Evolutionary conservation across 1,140 invertebrate genomes (phyloP).

Genomic region (Sarcophaga peregrina): DNA sequence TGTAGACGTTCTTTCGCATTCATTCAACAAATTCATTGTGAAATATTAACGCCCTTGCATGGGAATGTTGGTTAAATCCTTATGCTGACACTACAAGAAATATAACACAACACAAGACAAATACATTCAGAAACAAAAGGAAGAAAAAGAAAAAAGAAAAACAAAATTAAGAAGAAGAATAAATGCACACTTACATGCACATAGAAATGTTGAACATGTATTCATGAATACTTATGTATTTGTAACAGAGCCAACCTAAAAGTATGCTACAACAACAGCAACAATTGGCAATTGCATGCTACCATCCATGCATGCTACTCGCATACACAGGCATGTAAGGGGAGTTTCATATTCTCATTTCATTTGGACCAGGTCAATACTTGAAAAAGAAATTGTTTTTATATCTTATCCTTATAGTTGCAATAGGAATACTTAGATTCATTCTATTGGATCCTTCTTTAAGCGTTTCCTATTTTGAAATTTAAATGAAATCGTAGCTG

Average conservation of each 20-base stretch:
- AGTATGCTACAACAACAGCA: not conserved
- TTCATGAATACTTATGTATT: too few species aligned
- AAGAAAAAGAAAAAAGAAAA: not conserved
- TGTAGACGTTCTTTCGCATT: not conserved
- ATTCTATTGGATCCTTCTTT: too few species aligned
- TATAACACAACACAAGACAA: conserved; percentile 16
- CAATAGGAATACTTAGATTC: too few species aligned
- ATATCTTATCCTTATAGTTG: too few species aligned
- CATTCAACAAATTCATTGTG: not conserved
- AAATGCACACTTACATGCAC: not conserved
- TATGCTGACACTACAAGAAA: conserved; percentile 19
- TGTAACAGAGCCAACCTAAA: not conserved
- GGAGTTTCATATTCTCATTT: not conserved
- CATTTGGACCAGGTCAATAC: too few species aligned
- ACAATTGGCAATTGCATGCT: too few species aligned
- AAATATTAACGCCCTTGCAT: conserved; percentile 13
- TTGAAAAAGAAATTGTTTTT: too few species aligned
- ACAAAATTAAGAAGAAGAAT: not conserved
- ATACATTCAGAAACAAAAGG: not conserved
- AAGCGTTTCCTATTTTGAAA: too few species aligned
- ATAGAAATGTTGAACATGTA: too few species aligned
- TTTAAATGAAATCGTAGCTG: too few species aligned
- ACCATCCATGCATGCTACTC: too few species aligned
- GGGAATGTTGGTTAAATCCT: not conserved
- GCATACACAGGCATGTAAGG: not conserved